Conservation (phyloP, 2,888 invertebrate species). For the Meandrusa payeni region DNA sequence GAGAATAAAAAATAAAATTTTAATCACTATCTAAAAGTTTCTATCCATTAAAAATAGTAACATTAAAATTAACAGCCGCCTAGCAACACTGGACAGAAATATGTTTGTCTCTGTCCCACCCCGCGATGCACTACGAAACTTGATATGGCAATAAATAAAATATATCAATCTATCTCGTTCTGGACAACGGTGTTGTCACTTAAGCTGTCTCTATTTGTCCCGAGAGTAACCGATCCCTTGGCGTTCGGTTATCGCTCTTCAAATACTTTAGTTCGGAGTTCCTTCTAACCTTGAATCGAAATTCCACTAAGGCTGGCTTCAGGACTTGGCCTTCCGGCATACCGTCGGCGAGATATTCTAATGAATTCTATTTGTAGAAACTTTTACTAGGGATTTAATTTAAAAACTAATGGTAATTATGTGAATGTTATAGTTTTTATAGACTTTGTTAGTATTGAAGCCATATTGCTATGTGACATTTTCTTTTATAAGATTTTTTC, state of each 20-base stretch:
- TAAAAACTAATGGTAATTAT: too few relatives aligned
- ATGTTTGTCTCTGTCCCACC: conserved; percentile 54
- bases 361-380: too few relatives aligned
- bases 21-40: conserved; percentile 14
- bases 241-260: conserved; percentile 67
- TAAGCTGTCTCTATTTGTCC: conserved; percentile 42
- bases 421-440: too few relatives aligned
- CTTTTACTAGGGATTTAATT: too few relatives aligned
- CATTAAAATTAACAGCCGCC: conserved; percentile 14
- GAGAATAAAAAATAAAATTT: conserved; percentile 10
- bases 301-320: conserved; percentile 43
- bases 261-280: conserved; percentile 70
- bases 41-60: conserved; percentile 10
- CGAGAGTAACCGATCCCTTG: conserved; percentile 49
- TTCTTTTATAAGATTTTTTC: too few relatives aligned
- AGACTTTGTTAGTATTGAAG: too few relatives aligned
- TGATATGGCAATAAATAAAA: conserved; percentile 76
- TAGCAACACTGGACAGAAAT: conserved; percentile 30
- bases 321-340: conserved; percentile 19
- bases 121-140: conserved; percentile 49
- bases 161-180: conserved; percentile 47
- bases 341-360: conserved; percentile 19
- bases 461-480: too few relatives aligned
- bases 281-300: conserved; percentile 69
- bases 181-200: conserved; percentile 18